Conservation (phyloP, 2,113 vertebrate species). For the Bostrychus sinensis region DNA sequence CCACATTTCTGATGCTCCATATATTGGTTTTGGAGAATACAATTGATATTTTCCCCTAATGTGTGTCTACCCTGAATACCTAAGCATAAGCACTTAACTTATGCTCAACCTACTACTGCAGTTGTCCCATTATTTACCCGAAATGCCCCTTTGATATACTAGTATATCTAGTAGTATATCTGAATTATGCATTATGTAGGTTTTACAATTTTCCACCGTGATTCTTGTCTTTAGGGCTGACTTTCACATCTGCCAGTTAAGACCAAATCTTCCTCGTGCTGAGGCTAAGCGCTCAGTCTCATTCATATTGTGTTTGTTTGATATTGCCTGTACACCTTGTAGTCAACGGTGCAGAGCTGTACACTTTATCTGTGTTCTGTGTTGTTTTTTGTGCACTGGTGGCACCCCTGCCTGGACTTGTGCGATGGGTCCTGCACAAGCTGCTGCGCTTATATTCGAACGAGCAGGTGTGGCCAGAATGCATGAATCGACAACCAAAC, state of each 20-base stretch:
- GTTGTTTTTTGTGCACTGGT: conserved; percentile 64
- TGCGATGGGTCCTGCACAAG: conserved; percentile 59
- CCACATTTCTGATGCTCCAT: background rate
- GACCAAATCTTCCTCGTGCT: no score
- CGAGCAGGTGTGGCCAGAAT: conserved; percentile 71
- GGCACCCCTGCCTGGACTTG: conserved; percentile 61
- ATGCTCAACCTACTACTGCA: background rate
- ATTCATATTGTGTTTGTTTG: conserved; percentile 15
- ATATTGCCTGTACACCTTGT: conserved; percentile 19
- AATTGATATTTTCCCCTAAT: background rate
- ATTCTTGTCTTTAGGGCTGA: conserved; percentile 20
- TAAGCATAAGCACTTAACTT: background rate
- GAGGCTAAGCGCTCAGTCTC: conserved; percentile 11
- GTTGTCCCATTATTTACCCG: background rate
- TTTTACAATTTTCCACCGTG: background rate
- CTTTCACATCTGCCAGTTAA: conserved; percentile 17
- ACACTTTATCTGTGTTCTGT: conserved; percentile 67
- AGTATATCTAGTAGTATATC: no score
- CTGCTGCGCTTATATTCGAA: conserved; percentile 53
- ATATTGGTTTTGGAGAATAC: no score
- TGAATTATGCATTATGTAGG: background rate
- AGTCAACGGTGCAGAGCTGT: conserved; percentile 22
- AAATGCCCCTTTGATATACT: background rate
- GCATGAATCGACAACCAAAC: conserved; percentile 51
- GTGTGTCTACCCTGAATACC: background rate